Evolutionary conservation across 1,140 invertebrate species (phyloP).

Genomic region (Lycorma delicatula): DNA sequence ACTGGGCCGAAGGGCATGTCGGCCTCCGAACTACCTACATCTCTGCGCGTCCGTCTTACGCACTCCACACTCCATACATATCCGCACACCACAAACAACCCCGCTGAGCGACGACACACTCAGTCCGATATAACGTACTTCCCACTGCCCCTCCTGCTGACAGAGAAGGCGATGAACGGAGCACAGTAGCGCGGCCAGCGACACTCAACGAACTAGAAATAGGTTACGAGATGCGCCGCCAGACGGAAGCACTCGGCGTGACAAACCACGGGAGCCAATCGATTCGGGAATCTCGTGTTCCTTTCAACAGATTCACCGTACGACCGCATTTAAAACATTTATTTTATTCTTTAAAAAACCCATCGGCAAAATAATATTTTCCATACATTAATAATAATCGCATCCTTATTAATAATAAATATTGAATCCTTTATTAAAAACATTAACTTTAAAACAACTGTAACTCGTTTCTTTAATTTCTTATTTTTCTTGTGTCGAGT

Average conservation of each 20-base stretch:
- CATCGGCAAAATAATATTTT: too few species aligned
- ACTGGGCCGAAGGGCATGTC: conserved; percentile 52
- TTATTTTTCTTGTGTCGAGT: too few species aligned
- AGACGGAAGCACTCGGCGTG: not conserved
- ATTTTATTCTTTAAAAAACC: too few species aligned
- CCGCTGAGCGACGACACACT: not conserved
- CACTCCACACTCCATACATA: conserved; percentile 7
- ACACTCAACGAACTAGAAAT: not conserved
- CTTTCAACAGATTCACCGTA: not conserved
- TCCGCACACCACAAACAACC: not conserved
- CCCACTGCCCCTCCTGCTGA: conserved; percentile 15
- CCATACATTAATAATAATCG: too few species aligned
- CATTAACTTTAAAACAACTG: too few species aligned
- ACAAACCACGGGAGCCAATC: too few species aligned
- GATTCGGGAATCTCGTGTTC: too few species aligned
- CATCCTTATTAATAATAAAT: too few species aligned
- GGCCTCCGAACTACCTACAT: conserved; percentile 6
- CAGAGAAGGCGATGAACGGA: not conserved
- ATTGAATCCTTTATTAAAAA: too few species aligned
- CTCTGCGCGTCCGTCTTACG: conserved; percentile 11
- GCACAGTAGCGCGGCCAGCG: not conserved
- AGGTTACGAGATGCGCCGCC: not conserved
- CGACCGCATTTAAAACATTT: not conserved
- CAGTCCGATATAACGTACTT: conserved; percentile 14
- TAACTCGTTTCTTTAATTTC: too few species aligned